Percentiles rank a stretch among this genome's conserved stretches.
phyloP scores from a whole-genome alignment of 2,113 vertebrate species.

The Indri indri region DNA sequence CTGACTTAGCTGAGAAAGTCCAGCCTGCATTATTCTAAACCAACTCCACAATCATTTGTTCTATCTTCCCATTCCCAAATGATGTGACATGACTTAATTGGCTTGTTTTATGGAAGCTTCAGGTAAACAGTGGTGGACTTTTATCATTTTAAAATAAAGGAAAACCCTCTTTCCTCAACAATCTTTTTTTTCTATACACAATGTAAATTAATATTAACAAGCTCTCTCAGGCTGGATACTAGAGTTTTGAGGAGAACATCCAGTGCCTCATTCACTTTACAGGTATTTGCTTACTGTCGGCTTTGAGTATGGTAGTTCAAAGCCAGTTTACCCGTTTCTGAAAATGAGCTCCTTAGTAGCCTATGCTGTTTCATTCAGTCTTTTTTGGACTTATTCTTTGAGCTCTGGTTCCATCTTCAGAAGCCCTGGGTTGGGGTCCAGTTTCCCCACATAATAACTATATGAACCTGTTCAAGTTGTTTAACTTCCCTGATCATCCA shows the following conservation, averaged over 20 bases:
- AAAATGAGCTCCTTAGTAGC: not conserved
- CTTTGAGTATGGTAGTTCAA: not conserved
- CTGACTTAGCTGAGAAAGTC: not conserved
- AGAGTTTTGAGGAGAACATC: not conserved
- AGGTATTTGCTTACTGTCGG: not conserved
- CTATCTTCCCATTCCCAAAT: not conserved
- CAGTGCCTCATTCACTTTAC: not conserved
- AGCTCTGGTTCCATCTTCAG: not conserved
- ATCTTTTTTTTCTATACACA: not conserved
- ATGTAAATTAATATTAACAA: not conserved
- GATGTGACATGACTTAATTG: not conserved
- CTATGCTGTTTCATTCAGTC: not conserved
- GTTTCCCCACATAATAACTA: not conserved
- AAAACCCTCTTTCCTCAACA: not conserved
- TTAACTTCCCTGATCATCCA: not conserved
- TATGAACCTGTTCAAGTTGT: not conserved
- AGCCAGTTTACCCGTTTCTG: not conserved
- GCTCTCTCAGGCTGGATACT: no score
- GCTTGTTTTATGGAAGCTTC: not conserved
- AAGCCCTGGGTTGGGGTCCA: not conserved
- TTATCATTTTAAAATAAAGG: not conserved
- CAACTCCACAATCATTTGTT: not conserved
- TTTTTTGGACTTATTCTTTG: not conserved
- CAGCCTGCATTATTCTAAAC: not conserved
- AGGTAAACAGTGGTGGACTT: not conserved